These are phyloP conservation scores for Drosophila sp. DNA, from an alignment of 1,140 invertebrate species.

Conservation along the genomic window DNA sequence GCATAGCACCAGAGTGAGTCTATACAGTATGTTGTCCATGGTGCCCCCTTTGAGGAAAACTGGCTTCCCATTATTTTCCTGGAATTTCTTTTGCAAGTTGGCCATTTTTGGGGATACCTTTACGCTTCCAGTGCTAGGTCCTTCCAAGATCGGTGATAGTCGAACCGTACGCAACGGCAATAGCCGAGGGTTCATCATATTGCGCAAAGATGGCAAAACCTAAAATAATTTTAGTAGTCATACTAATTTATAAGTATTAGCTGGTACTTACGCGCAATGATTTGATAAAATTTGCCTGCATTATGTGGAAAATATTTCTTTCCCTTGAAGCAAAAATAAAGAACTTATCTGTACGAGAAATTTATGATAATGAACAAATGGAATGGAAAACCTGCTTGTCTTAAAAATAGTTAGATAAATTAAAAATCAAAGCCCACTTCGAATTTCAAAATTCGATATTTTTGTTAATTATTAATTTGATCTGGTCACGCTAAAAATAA, in stretches of 20 bases:
- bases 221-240: background rate
- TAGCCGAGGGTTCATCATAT: background rate
- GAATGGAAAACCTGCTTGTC: background rate
- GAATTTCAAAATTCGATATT: background rate
- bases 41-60: slow-evolving; percentile 86
- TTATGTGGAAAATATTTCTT: slow-evolving; percentile 31
- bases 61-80: slow-evolving; percentile 84
- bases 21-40: slow-evolving; percentile 85
- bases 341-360: slow-evolving; percentile 18
- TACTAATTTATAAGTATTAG: background rate
- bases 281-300: slow-evolving; percentile 47
- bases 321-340: background rate
- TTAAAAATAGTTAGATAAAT: background rate
- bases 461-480: background rate
- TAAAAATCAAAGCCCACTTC: background rate
- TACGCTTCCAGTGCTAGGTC: slow-evolving; percentile 7
- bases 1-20: slow-evolving; percentile 82
- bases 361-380: background rate
- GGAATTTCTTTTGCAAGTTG: slow-evolving; percentile 83
- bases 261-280: slow-evolving; percentile 49
- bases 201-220: background rate
- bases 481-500: background rate
- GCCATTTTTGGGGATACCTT: slow-evolving; percentile 56
- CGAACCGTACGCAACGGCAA: slow-evolving; percentile 6
- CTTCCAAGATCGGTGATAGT: slow-evolving; percentile 14